Evolutionary conservation across 2,888 invertebrate species (phyloP).

Genomic region (Ctena decussata): DNA sequence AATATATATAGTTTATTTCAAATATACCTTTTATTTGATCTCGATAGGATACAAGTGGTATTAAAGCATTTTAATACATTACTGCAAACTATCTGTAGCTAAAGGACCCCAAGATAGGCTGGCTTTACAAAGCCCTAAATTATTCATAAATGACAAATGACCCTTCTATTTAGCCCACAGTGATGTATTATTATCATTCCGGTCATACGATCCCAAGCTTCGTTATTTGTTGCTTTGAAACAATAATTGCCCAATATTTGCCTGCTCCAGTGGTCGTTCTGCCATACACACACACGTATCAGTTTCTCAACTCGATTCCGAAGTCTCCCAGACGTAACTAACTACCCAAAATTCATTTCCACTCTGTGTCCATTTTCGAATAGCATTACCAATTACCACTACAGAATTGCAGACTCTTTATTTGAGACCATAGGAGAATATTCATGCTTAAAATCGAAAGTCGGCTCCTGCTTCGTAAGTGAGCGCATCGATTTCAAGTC

Average conservation of each 20-base stretch:
- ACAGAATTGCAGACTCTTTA: neutral
- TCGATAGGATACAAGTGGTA: no score
- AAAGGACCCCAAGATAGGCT: no score
- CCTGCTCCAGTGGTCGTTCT: neutral
- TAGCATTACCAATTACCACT: constrained; percentile 12
- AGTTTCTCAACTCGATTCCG: neutral
- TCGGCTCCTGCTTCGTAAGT: constrained; percentile 14
- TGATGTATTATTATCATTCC: constrained; percentile 8
- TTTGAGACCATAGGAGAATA: constrained; percentile 8
- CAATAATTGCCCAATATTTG: constrained; percentile 17
- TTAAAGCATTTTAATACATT: no score
- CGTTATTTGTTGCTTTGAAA: constrained; percentile 12
- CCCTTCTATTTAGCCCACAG: constrained; percentile 7
- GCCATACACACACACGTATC: constrained; percentile 2
- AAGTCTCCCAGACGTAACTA: constrained; percentile 7
- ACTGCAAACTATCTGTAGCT: no score
- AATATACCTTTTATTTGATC: no score
- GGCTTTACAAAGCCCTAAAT: neutral
- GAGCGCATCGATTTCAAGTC: constrained; percentile 19
- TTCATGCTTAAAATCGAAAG: constrained; percentile 12
- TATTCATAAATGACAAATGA: constrained; percentile 16
- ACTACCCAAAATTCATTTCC: constrained; percentile 11
- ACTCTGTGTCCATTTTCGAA: constrained; percentile 12
- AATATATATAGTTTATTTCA: no score
- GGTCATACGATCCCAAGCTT: neutral